A percentile compares a stretch with the other conserved stretches of the same genome.
These are phyloP conservation scores for Diabrotica virgifera DNA, from an alignment of 1,140 invertebrate species.

Conservation along the genomic window DNA sequence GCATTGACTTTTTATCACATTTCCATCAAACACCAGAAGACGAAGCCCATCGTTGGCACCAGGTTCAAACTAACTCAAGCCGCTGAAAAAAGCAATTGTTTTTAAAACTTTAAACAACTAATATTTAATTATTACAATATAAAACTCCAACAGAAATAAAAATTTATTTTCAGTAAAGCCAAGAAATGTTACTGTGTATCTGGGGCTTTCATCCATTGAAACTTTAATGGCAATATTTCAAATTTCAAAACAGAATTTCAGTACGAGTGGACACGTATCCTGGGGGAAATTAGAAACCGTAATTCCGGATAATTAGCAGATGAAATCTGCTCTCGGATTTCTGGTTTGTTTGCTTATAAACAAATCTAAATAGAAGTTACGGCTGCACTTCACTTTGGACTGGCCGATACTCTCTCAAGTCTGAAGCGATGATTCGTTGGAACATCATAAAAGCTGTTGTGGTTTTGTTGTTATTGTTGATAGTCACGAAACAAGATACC, in stretches of 20 bases:
- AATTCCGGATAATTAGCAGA: constrained; percentile 12
- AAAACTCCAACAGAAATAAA: not conserved
- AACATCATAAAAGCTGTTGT: not conserved
- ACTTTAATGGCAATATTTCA: not conserved
- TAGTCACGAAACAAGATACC: not conserved
- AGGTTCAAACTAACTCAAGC: too few species aligned
- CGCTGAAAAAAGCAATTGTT: too few species aligned
- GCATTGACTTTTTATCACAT: too few species aligned
- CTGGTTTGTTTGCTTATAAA: constrained; percentile 2
- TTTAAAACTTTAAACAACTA: too few species aligned
- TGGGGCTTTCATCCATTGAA: not conserved
- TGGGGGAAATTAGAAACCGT: constrained; percentile 18
- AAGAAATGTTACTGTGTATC: not conserved
- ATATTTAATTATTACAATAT: too few species aligned
- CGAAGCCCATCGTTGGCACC: too few species aligned
- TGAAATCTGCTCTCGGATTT: constrained; percentile 6
- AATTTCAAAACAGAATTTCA: constrained; percentile 3
- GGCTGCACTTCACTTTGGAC: constrained; percentile 1
- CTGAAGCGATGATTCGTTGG: not conserved
- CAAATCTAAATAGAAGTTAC: not conserved
- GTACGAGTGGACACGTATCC: constrained; percentile 8
- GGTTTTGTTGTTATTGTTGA: not conserved
- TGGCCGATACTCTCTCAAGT: not conserved
- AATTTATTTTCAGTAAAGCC: not conserved
- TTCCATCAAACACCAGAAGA: too few species aligned